These are phyloP conservation scores for Calameuta filiformis DNA, from an alignment of 2,888 invertebrate genomes.

Conservation along the genomic window DNA sequence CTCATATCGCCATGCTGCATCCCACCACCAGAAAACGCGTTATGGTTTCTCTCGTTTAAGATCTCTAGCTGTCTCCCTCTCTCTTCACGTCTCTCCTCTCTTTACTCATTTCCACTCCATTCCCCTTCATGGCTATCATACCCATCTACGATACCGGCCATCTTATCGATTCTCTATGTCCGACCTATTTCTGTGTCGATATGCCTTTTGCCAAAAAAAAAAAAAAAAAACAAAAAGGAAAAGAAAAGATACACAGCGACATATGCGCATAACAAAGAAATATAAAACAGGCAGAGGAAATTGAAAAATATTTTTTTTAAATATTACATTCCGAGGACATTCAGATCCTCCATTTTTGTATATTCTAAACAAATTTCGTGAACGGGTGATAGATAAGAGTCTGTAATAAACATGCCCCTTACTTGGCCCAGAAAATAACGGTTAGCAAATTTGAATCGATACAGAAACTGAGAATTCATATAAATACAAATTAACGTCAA, in stretches of 20 bases:
- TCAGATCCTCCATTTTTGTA: background rate
- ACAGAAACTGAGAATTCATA: background rate
- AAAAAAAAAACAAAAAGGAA: background rate
- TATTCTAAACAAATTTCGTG: background rate
- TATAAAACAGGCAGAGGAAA: background rate
- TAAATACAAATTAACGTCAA: background rate
- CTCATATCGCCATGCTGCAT: conserved; percentile 50
- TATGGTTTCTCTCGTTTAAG: conserved; percentile 61
- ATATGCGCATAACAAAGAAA: background rate
- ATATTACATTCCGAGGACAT: background rate
- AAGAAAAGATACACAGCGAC: background rate
- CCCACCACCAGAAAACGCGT: conserved; percentile 56
- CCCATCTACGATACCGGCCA: background rate
- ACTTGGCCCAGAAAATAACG: background rate
- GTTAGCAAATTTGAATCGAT: background rate
- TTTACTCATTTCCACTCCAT: background rate
- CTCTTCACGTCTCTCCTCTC: background rate
- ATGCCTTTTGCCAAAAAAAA: background rate
- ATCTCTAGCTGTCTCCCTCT: background rate
- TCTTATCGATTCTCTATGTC: background rate
- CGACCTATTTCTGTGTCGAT: background rate
- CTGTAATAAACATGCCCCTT: background rate
- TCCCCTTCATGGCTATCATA: background rate
- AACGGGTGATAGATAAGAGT: background rate
- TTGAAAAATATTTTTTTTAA: background rate